A percentile compares a stretch with the other conserved stretches of the same genome.
Evolutionary conservation across 2,113 vertebrate species (phyloP).

Genomic region (Gasterosteus nipponicus): DNA sequence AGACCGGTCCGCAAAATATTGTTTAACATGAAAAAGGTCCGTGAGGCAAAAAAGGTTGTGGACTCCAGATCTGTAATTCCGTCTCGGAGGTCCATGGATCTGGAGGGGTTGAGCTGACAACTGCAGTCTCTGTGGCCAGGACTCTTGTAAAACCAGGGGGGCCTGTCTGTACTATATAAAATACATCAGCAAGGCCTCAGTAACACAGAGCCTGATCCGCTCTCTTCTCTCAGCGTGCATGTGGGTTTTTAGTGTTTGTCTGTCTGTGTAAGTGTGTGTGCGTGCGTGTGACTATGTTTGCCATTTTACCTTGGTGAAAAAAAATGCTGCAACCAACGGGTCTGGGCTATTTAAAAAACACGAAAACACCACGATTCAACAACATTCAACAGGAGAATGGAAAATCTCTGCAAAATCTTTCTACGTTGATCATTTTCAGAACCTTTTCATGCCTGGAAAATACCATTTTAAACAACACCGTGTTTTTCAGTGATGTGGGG

Average conservation of each 20-base stretch:
- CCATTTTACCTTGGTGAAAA: constrained; percentile 17
- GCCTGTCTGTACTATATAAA: constrained; percentile 69
- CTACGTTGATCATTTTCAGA: constrained; percentile 7
- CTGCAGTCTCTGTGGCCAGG: constrained; percentile 36
- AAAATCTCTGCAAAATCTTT: constrained; percentile 15
- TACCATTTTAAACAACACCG: constrained; percentile 7
- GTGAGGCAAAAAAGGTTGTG: too few species aligned
- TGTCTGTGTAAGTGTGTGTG: neutral
- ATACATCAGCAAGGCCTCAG: constrained; percentile 57
- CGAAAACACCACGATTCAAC: neutral
- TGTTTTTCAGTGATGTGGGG: constrained; percentile 19
- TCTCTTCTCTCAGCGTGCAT: neutral
- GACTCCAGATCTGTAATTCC: too few species aligned
- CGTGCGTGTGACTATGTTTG: constrained; percentile 9
- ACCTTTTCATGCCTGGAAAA: constrained; percentile 27
- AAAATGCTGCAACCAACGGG: constrained; percentile 13
- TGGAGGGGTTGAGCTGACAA: constrained; percentile 43
- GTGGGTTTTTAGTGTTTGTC: neutral
- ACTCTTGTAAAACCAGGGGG: constrained; percentile 69
- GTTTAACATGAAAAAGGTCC: too few species aligned
- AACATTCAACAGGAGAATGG: constrained; percentile 6
- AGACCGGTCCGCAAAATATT: too few species aligned
- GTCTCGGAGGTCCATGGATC: constrained; percentile 30
- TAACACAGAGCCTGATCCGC: constrained; percentile 51
- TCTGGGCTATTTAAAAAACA: constrained; percentile 14